phyloP scores from a whole-genome alignment of 2,888 invertebrate genomes.

The Sminthurides aquaticus region DNA sequence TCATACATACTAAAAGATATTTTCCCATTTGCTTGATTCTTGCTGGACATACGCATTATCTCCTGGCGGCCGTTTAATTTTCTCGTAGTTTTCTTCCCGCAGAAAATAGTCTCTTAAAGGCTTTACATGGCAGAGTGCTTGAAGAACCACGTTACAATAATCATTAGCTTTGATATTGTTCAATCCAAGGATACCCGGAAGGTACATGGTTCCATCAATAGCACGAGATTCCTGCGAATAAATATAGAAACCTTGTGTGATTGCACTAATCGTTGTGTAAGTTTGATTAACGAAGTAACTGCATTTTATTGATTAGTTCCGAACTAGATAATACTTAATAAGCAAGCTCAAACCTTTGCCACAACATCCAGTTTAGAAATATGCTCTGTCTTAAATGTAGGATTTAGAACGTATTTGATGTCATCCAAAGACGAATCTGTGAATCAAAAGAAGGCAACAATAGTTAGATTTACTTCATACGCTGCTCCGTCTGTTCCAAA shows the following conservation, averaged over 20 bases:
- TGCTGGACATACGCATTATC: conserved; percentile 65
- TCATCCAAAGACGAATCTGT: conserved; percentile 91
- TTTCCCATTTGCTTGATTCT: neutral
- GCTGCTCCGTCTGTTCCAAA: conserved; percentile 16
- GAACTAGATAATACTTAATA: neutral
- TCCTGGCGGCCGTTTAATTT: conserved; percentile 85
- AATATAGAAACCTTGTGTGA: conserved; percentile 1
- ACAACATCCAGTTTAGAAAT: conserved; percentile 72
- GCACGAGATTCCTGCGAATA: conserved; percentile 64
- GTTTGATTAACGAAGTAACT: neutral
- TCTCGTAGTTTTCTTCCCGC: conserved; percentile 82
- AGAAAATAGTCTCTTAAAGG: conserved; percentile 92
- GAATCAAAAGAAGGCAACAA: conserved; percentile 43
- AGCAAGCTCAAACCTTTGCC: conserved; percentile 54
- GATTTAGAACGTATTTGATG: conserved; percentile 96
- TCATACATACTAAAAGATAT: neutral
- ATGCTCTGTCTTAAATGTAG: conserved; percentile 79
- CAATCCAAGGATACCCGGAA: conserved; percentile 93
- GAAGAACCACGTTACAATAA: conserved; percentile 96
- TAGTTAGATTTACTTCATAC: too few relatives aligned
- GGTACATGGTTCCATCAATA: conserved; percentile 91
- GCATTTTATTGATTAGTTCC: neutral
- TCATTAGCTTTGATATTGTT: conserved; percentile 99
- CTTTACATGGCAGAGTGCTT: conserved; percentile 90
- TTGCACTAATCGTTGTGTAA: neutral